Base-by-base conservation (phyloP, 1,140 invertebrate species). In the Antheraea pernyi region DNA sequence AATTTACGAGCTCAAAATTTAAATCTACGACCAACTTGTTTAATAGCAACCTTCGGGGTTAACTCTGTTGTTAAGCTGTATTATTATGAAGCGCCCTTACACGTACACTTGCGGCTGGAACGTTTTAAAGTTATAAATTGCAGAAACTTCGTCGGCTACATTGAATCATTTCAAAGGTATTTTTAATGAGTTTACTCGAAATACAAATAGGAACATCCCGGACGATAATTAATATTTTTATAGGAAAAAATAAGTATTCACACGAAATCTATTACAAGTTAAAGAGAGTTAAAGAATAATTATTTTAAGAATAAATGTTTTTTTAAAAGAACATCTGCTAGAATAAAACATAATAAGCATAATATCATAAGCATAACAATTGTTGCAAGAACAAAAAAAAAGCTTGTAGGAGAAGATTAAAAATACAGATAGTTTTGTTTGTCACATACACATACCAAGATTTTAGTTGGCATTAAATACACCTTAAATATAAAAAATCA, bases 1-100 rank as follows among this genome's bases (percentile, higher is more conserved):
- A 92, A 91, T 92, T 92, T 92, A 92, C 81, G 86, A 88, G 88
- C 88, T 90, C 85, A 89, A 92, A 91, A 92, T 92, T 89, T 92
- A 91, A 92, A 92, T 92, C 88, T 92, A 91, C 86, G 84, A 81
- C 79, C 85, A 89, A 88, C 83, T 91, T 88, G 82, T 85, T 83
- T 86, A 89, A 91, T 88, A 81, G 82, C 80, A 83, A 85, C 76
- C 82, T 83, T 82, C 76, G 81, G 81, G 86, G 86, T 88, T 87
- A 89, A 91, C 82, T 89, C 79, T 86, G 83, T 85, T 88, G 85
- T 89, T 89, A 85, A 89, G 83, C 84, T 80, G 75, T 83, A 84
- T 88, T 86, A 84, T 89, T 88, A 90, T 84, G 76, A 83, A 82
- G 74, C 72, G 70, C 39, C 76, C 81, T 79, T 80, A 82, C 71